Evolutionary conservation across 2,888 invertebrate species (phyloP), one percentile per base, ranked within the genome.

Genomic region (Aricia artaxerxes): DNA sequence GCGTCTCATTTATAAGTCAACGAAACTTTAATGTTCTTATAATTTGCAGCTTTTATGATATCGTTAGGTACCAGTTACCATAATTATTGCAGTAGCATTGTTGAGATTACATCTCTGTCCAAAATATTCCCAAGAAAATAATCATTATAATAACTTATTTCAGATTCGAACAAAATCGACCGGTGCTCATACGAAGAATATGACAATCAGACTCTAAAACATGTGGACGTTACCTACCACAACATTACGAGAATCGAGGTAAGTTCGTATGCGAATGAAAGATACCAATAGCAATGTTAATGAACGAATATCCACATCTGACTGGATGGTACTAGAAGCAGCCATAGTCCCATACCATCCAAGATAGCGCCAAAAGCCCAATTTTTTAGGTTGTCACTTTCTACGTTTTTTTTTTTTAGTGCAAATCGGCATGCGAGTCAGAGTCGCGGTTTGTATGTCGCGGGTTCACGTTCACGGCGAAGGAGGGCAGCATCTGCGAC

Each of bases 101-200:
- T 57, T 57, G 16, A 57, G 16, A 57, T 57, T 57, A 57, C 4
- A 16, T 13, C 57, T 16, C 57, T 57, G 16, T 57, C 57, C 4
- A 57, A 57, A 57, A 57, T 57, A 16, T 57, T 57, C 16, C 57
- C 16, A 57, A 57, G 57, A 24, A 61, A 24, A n/a, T 4, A 24
- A 61, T 24, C 6, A 31, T 64, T 11, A 31, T 64, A 11, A 64
- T 16, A 4, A 16, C 16, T 16, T 7, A 64, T 90, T 90, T 80
- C 89, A 95, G 93, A 92, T 88, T 90, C 88, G 60, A 91, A 88
- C 84, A 95, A 90, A 85, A 93, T 93, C 83, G 96, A 96, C 83
- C 95, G 96, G 88, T 97, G 97, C 88, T 96, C 97, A 0, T 97
- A 97, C 85, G 97, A 97, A 87, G 96, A 97, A 88, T 97, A 96